Evolutionary conservation across 1,140 invertebrate genomes (phyloP), one percentile per base, ranked within the genome.

Genomic region (Maconellicoccus hirsutus): DNA sequence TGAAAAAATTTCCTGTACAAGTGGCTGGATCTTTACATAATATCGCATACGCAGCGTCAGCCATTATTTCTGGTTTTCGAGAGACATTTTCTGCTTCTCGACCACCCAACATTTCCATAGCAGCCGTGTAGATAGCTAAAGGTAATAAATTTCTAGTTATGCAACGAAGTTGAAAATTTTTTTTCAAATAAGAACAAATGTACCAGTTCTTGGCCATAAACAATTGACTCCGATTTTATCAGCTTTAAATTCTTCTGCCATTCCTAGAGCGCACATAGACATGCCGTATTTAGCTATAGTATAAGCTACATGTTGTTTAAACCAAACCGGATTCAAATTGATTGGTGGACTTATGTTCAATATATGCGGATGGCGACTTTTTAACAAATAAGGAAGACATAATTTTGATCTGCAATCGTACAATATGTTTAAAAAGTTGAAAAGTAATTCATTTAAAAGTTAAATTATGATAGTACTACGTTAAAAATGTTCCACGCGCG

Each of bases 211-310:
- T 0, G 96, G 96, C 97, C 97, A 99, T 0, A 99, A 81, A 1
- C 96, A 93, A 82, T 99, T 99, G 0, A 98, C 95, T 39, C 89
- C 94, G 74, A 99, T 90, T 69, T 89, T 87, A 71, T 88, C 84
- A 8, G 83, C 79, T 75, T 85, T 87, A 74, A 98, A 91, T 82
- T 99, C 97, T 74, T 91, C 92, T 39, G 93, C 83, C 94, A 98
- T 97, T 39, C 97, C 96, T 12, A 99, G 81, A 0, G 92, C 94
- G 81, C 94, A 98, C 93, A 99, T 94, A 0, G 94, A 97, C 97
- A 99, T 99, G 19, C 96, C 96, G 78, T 96, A 98, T 77, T 99
- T 99, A 0, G 96, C 91, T 86, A 98, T 98, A 0, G 96, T 98
- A 79, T 98, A 99, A 0, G 94, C 95, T 66, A 96, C 88, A 82